Base-by-base conservation (phyloP, 2,113 vertebrate species). In the Solea solea region DNA sequence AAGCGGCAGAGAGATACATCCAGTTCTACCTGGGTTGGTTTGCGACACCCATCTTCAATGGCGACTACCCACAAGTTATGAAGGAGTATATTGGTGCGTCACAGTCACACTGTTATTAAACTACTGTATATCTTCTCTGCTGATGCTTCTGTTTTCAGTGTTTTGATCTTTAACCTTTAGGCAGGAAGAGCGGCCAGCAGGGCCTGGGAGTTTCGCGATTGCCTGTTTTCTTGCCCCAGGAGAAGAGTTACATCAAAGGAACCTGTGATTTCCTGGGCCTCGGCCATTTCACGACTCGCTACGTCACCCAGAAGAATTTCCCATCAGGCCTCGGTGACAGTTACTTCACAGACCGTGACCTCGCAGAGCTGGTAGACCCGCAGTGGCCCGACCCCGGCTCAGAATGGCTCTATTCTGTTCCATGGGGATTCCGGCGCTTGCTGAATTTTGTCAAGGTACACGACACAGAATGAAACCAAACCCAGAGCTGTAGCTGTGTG, bases 11-110 rank as follows among this genome's bases (percentile, higher is more conserved):
- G 61, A 88, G 96, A 84, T 97, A 95, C 61, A 89, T 97, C 8
- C 95, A 97, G 72, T 98, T 98, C 89, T 94, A 94, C 76, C 49
- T 98, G 82, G 96, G 97, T 52, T 98, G 96, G 96, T 98, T 97
- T 76, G 97, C 96, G 42, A 94, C 94, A 3, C 95, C 96, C 0
- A 85, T 98, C 78, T 98, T 94, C 61, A 91, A 87, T 7, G 96
- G 97, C 64, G 96, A 98, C 88, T 97, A 97, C 72, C 97, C 96
- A 3, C 95, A 96, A 78, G 92, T 94, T 16, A 97, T 98, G 96
- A 98, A 97, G 70, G 95, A 95, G 27, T 94, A 92, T 1, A 77
- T 97, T 13, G 95, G 96, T 94, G 91, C 84, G 95, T 81, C 34
- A 34, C 34, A 4, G 34, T 34, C 34, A 34, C 34, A 34, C 34